Base-by-base conservation (phyloP, 1,140 invertebrate species). In the Bombus huntii region DNA sequence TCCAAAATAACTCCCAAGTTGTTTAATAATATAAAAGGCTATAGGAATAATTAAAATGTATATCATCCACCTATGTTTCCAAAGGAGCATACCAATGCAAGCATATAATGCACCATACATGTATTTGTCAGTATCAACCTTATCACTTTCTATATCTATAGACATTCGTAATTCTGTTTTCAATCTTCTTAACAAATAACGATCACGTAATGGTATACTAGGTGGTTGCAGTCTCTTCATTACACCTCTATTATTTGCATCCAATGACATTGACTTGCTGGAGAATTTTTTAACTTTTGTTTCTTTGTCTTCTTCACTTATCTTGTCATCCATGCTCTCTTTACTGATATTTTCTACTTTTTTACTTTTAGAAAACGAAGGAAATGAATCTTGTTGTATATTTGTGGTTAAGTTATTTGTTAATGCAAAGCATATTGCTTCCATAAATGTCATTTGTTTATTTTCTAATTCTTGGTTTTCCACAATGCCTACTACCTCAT, bases 61-160 rank as follows among this genome's bases (percentile, higher is more conserved):
- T 42, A 97, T 91, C n/a, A 98, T 93, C 96, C 97, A 97, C 82
- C 97, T 95, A 88, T 97, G 96, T 86, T 97, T 96, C 96, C 97
- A 98, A 28, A 98, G 93, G 81, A 97, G 94, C 92, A 98, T 97
- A 18, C 97, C 95, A 12, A 96, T 92, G 91, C 97, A 97, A 3
- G 96, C 96, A 94, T 97, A 97, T 53, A 97, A 87, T 31, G 97
- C 95, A 37, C 96, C 96, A 87, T 97, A 97, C 87, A 98, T 96
- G 86, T 97, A 97, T 75, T 95, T 95, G 88, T 96, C 96, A 47
- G 96, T 96, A 83, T 95, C 92, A 28, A 93, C 93, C 37, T 93
- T 88, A 39, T 94, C 87, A 62, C 93, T 90, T 25, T 93, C 91
- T 0, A 87, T 89, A 70, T 95, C 96, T 92, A 93, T 95, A 93